Conservation (phyloP, 2,888 invertebrate genomes). For the Chymomyza fuscimana region DNA sequence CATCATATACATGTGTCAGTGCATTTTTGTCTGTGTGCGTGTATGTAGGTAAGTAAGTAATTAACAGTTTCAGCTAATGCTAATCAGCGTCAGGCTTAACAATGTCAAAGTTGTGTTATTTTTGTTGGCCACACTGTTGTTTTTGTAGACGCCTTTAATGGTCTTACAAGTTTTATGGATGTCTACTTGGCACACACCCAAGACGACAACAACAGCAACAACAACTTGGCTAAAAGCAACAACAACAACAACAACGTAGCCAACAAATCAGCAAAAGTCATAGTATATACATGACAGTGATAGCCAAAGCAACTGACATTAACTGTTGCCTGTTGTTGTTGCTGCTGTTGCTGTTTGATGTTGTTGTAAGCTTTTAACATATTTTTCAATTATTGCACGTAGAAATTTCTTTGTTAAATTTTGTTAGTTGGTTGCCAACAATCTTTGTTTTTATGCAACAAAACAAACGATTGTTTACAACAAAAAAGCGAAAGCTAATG, state of each 20-base stretch:
- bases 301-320: background rate
- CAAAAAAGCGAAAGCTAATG: slow-evolving; percentile 55
- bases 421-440: slow-evolving; percentile 41
- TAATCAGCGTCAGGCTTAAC: background rate
- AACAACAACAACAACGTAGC: slow-evolving; percentile 8
- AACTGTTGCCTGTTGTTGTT: background rate
- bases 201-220: background rate
- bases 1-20: no score
- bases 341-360: background rate
- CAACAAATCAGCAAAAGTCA: background rate
- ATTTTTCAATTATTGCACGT: slow-evolving; percentile 55
- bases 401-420: slow-evolving; percentile 38
- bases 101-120: background rate
- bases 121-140: background rate
- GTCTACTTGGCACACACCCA: slow-evolving; percentile 40
- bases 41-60: slow-evolving; percentile 4
- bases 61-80: background rate
- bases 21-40: background rate
- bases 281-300: background rate
- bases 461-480: slow-evolving; percentile 22
- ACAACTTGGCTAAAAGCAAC: slow-evolving; percentile 52
- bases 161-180: slow-evolving; percentile 45
- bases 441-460: slow-evolving; percentile 25
- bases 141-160: slow-evolving; percentile 44
- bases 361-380: slow-evolving; percentile 63